Evolutionary conservation across 2,113 vertebrate species (phyloP).

Genomic region (Cyprinus carpio): DNA sequence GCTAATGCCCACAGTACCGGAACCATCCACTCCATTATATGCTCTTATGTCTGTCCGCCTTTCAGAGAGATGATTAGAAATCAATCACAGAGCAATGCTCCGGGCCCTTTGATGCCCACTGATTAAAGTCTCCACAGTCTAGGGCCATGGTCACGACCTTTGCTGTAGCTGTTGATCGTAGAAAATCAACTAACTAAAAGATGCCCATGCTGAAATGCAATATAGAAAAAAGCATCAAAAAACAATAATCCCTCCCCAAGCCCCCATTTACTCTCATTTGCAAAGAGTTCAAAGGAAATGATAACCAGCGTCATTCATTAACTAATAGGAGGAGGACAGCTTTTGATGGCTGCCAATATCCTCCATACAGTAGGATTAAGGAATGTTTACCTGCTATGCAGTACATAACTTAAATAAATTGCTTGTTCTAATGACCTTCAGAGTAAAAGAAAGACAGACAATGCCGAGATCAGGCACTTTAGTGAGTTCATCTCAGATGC

Average conservation of each 20-base stretch:
- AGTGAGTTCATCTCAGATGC: not conserved
- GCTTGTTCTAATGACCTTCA: constrained; percentile 65
- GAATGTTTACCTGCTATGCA: constrained; percentile 65
- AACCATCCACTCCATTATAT: constrained; percentile 11
- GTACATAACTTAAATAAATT: constrained; percentile 61
- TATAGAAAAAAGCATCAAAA: not conserved
- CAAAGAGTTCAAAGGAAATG: constrained; percentile 53
- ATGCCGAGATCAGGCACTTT: not conserved
- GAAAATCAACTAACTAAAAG: constrained; percentile 18
- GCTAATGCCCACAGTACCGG: constrained; percentile 12
- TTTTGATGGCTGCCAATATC: constrained; percentile 61
- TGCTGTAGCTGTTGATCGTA: not conserved
- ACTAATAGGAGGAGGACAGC: constrained; percentile 57
- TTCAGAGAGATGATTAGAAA: constrained; percentile 33
- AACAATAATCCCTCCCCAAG: not conserved
- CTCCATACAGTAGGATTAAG: constrained; percentile 69
- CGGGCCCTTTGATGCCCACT: not conserved
- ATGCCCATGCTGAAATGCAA: not conserved
- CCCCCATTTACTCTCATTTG: not conserved
- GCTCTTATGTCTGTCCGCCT: not conserved
- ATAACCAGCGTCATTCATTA: not conserved
- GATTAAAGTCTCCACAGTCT: not conserved
- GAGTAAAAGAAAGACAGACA: constrained; percentile 36
- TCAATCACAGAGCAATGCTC: not conserved
- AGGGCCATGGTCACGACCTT: not conserved